Evolutionary conservation across 2,888 invertebrate species (phyloP).

Genomic region (Mesoligia furuncula): DNA sequence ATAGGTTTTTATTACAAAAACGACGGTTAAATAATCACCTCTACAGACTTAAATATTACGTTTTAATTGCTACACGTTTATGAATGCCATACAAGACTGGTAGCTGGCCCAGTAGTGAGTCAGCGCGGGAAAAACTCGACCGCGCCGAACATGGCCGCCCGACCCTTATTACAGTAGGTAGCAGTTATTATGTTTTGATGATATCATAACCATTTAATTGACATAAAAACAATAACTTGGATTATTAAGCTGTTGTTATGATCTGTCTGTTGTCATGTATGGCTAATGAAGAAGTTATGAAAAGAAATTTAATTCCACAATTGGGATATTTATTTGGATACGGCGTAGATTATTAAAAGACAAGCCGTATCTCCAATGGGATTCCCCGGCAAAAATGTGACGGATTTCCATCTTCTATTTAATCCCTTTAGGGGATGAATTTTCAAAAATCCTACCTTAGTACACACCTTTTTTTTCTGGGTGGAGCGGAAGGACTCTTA

Average conservation of each 20-base stretch:
- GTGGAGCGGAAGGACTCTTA: no score
- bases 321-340: slow-evolving; percentile 3
- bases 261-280: slow-evolving; percentile 23
- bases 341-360: no score
- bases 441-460: background rate
- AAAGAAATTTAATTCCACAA: background rate
- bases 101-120: slow-evolving; percentile 69
- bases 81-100: slow-evolving; percentile 61
- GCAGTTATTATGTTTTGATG: slow-evolving; percentile 38
- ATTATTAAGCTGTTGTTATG: slow-evolving; percentile 34
- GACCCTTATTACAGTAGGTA: slow-evolving; percentile 15
- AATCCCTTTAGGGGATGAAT: background rate
- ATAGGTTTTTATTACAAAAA: slow-evolving; percentile 38
- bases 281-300: slow-evolving; percentile 35
- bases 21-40: slow-evolving; percentile 45
- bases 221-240: slow-evolving; percentile 32
- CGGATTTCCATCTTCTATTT: background rate
- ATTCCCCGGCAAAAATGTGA: background rate
- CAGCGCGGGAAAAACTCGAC: slow-evolving; percentile 72
- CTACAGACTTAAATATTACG: slow-evolving; percentile 31
- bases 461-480: background rate
- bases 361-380: background rate
- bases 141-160: slow-evolving; percentile 57
- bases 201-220: slow-evolving; percentile 31
- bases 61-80: slow-evolving; percentile 53